phyloP scores from a whole-genome alignment of 1,140 invertebrate species.

The Aphelinus atriplicis region DNA sequence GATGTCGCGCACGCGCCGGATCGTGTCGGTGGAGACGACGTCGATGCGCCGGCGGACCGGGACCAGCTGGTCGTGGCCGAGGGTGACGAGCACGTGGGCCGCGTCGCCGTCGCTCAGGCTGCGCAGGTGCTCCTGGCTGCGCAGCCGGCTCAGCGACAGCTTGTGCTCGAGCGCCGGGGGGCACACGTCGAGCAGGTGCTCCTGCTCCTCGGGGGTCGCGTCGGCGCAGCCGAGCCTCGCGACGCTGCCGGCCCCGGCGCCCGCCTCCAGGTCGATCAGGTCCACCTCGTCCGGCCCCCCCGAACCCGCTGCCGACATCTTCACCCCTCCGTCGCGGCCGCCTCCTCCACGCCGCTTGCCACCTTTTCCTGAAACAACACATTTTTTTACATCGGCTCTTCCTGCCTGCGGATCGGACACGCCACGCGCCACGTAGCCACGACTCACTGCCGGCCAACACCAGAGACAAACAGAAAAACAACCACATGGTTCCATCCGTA shows the following conservation, averaged over 20 bases:
- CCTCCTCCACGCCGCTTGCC: not conserved
- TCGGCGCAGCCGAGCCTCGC: conserved; percentile 39
- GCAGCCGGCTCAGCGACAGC: conserved; percentile 52
- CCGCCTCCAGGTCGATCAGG: conserved; percentile 60
- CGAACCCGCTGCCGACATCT: not conserved
- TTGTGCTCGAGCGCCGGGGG: conserved; percentile 61
- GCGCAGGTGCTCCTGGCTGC: conserved; percentile 44
- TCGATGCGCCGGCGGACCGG: conserved; percentile 60
- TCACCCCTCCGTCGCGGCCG: not conserved
- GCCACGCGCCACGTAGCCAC: too few relatives aligned
- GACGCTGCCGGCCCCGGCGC: conserved; percentile 41
- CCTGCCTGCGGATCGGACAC: too few relatives aligned
- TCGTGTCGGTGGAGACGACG: conserved; percentile 62
- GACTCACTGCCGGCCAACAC: too few relatives aligned
- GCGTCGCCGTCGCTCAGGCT: conserved; percentile 42
- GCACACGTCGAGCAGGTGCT: conserved; percentile 62
- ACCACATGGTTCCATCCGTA: too few relatives aligned
- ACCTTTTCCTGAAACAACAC: not conserved
- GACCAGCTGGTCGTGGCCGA: conserved; percentile 61
- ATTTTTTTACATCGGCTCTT: too few relatives aligned
- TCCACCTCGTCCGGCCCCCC: conserved; percentile 56
- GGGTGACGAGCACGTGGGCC: conserved; percentile 56
- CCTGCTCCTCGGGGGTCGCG: conserved; percentile 57
- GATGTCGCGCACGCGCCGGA: conserved; percentile 60
- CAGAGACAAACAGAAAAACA: too few relatives aligned